phyloP scores from a whole-genome alignment of 2,888 invertebrate genomes.

The Acrobasis repandana region DNA sequence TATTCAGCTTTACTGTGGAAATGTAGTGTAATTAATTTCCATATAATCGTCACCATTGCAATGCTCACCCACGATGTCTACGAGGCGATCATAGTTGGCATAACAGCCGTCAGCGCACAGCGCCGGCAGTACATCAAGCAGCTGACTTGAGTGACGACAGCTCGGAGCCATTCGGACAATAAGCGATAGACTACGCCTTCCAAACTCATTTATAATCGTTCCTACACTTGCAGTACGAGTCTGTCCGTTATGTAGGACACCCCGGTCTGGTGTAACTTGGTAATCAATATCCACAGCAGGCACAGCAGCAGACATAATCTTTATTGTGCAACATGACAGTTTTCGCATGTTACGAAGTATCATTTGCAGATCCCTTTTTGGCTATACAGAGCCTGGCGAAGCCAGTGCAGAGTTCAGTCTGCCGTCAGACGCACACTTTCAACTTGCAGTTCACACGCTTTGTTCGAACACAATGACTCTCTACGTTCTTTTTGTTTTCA shows the following conservation, averaged over 20 bases:
- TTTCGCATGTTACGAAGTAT: constrained; percentile 33
- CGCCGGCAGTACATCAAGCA: constrained; percentile 28
- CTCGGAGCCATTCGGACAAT: constrained; percentile 43
- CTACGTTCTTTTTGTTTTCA: constrained; percentile 80
- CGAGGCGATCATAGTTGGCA: background rate
- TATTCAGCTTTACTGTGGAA: background rate
- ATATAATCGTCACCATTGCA: constrained; percentile 2
- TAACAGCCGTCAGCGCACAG: constrained; percentile 7
- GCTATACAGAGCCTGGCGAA: constrained; percentile 22
- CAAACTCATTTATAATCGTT: constrained; percentile 43
- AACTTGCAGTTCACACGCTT: constrained; percentile 75
- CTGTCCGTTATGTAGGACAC: constrained; percentile 34
- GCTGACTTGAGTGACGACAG: constrained; percentile 36
- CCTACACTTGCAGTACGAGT: constrained; percentile 34
- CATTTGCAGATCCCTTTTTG: constrained; percentile 36
- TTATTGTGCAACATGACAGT: constrained; percentile 43
- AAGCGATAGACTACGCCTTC: constrained; percentile 42
- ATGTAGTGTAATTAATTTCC: background rate
- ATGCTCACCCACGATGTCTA: constrained; percentile 15
- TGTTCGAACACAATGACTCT: constrained; percentile 77
- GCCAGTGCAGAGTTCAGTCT: constrained; percentile 31
- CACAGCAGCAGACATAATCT: constrained; percentile 36
- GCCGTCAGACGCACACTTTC: constrained; percentile 74
- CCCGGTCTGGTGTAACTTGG: constrained; percentile 36
- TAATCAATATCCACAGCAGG: constrained; percentile 49